phyloP scores from a whole-genome alignment of 2,797 vertebrate species.

The Momotus momota region DNA sequence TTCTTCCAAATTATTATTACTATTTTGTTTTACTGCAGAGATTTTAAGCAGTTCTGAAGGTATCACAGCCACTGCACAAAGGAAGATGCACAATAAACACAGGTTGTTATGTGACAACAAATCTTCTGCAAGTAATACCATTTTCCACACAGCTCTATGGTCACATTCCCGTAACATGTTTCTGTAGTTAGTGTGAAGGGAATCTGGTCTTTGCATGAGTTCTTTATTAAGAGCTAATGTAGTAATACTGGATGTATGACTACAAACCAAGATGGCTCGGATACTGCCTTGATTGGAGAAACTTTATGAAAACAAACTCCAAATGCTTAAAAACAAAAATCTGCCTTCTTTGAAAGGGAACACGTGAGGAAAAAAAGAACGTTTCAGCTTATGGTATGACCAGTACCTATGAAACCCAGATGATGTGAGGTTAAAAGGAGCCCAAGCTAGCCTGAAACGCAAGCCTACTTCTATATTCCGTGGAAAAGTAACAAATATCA shows the following conservation, averaged over 20 bases:
- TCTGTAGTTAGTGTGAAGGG: conserved; percentile 70
- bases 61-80: neutral
- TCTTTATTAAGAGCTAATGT: conserved; percentile 74
- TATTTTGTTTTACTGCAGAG: neutral
- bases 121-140: conserved; percentile 67
- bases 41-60: conserved; percentile 47
- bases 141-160: conserved; percentile 61
- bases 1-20: neutral
- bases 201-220: conserved; percentile 72
- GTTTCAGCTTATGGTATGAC: conserved; percentile 26
- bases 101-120: conserved; percentile 46
- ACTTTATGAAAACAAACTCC: conserved; percentile 81
- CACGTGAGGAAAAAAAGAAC: conserved; percentile 44
- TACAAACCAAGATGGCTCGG: conserved; percentile 79
- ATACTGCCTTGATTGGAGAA: conserved; percentile 78
- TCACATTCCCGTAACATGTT: conserved; percentile 63
- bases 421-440: conserved; percentile 45
- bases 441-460: conserved; percentile 39
- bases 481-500: conserved; percentile 69
- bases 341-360: conserved; percentile 47
- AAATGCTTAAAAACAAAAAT: conserved; percentile 77
- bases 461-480: conserved; percentile 33
- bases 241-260: conserved; percentile 73
- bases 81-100: conserved; percentile 2
- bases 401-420: conserved; percentile 64